Evolutionary conservation across 2,888 invertebrate genomes (phyloP).

Genomic region (Linnaemya vulpina): DNA sequence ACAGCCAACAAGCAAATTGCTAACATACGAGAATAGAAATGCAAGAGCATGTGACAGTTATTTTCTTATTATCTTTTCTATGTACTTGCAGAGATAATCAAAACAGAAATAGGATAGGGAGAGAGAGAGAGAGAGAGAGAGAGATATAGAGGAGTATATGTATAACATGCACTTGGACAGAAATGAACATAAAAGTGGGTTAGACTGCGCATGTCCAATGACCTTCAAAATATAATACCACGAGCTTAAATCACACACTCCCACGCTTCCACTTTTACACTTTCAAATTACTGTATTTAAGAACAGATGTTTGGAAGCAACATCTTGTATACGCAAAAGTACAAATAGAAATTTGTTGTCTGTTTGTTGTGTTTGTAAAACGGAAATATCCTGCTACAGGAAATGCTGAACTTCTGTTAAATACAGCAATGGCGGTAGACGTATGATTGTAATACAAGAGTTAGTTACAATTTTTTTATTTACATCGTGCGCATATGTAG

Average conservation of each 20-base stretch:
- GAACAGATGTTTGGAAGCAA: slow-evolving; percentile 44
- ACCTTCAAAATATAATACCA: slow-evolving; percentile 76
- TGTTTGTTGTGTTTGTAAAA: neutral
- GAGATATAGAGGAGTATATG: neutral
- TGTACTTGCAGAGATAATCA: neutral
- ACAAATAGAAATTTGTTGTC: neutral
- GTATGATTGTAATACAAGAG: slow-evolving; percentile 22
- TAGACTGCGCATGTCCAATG: slow-evolving; percentile 77
- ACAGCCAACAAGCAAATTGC: neutral
- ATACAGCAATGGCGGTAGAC: slow-evolving; percentile 66
- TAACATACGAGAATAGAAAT: slow-evolving; percentile 43
- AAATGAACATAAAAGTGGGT: neutral
- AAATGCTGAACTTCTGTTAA: slow-evolving; percentile 71
- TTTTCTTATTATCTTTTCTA: neutral
- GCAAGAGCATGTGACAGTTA: neutral
- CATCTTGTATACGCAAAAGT: neutral
- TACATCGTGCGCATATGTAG: neutral
- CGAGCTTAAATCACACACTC: neutral
- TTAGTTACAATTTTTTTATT: neutral
- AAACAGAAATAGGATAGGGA: neutral
- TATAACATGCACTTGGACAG: neutral
- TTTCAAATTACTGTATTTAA: neutral
- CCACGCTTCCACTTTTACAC: neutral
- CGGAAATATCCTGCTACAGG: slow-evolving; percentile 62
- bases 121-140: neutral